Base-by-base conservation (phyloP, 92 coral and sea anemone genomes). In the Bergia sp. region DNA sequence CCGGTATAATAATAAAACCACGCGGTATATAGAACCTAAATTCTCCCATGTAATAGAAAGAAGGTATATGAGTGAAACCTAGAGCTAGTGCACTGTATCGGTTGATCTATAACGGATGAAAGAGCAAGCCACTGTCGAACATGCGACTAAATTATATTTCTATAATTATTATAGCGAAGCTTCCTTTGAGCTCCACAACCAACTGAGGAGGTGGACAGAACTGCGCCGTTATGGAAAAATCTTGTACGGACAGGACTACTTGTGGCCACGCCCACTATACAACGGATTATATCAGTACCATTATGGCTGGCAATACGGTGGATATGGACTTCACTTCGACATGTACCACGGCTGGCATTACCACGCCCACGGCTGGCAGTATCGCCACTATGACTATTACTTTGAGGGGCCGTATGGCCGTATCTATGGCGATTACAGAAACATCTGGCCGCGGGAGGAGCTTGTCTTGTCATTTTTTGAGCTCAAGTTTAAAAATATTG, bases 281-380 rank as follows among this genome's bases (percentile, higher is more conserved):
- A 37, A 73, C 21, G 77, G 86, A 10, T 57, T 18, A 8, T 82
- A 66, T 43, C 76, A 82, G 55, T 66, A 65, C 77, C 75, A 15
- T 13, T 83, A 65, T 42, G 87, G 87, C 43, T 67, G 87, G 87
- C 77, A 83, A 37, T 83, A 83, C 41, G 86, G 86, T 3, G 86
- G 76, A 4, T 82, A 57, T 57, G 86, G 75, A 7, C 39, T 65
- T 4, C 86, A 82, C 2, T 82, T 66, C 38, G 75, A 82, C 2
- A 64, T 38, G 50, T 58, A 37, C 58, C 77, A 37, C 42, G 87
- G 87, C 77, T 83, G 87, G 87, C 64, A 83, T 36, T 61, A 83
- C 37, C 77, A 83, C 64, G 87, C 87, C 4, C 76, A 83, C 12
- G 87, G 87, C 42, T 83, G 87, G 87, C 87, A 83, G 77, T 83